These are phyloP conservation scores for Nemotelus pantherinus DNA, from an alignment of 2,888 invertebrate species.

Conservation along the genomic window DNA sequence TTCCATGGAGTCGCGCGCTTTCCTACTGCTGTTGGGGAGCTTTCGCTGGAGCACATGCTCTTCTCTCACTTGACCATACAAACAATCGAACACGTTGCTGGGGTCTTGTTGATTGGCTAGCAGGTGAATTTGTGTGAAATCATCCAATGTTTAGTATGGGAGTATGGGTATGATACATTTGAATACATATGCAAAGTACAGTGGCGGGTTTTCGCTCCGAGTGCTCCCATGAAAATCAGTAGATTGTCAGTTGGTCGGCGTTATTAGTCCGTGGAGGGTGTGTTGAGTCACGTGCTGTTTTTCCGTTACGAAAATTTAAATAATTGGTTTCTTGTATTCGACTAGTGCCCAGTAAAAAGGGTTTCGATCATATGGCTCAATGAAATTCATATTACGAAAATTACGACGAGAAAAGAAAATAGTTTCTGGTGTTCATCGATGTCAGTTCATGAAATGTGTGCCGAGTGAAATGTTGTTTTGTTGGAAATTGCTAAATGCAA, in stretches of 20 bases:
- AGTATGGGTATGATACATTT: background rate
- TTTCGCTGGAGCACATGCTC: slow-evolving; percentile 39
- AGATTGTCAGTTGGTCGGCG: slow-evolving; percentile 44
- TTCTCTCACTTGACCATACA: background rate
- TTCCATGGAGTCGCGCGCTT: slow-evolving; percentile 28
- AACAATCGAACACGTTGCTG: slow-evolving; percentile 33
- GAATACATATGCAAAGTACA: background rate
- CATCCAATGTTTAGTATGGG: background rate
- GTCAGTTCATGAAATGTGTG: background rate
- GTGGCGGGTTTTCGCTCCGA: slow-evolving; percentile 34
- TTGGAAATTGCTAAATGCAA: background rate
- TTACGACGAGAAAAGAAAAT: background rate
- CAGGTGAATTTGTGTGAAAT: slow-evolving; percentile 1
- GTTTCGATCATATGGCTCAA: background rate
- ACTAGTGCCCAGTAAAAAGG: slow-evolving; percentile 3
- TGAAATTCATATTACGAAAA: slow-evolving; percentile 7
- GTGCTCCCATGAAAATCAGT: slow-evolving; percentile 28
- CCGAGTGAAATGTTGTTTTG: background rate
- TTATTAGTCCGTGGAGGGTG: slow-evolving; percentile 41
- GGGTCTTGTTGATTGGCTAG: slow-evolving; percentile 22
- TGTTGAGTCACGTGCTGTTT: background rate
- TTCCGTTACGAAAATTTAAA: slow-evolving; percentile 9
- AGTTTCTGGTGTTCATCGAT: background rate
- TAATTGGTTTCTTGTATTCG: background rate
- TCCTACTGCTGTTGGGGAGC: slow-evolving; percentile 4